Evolutionary conservation across 2,888 invertebrate genomes (phyloP).

Genomic region (Drosophila vallismaia): DNA sequence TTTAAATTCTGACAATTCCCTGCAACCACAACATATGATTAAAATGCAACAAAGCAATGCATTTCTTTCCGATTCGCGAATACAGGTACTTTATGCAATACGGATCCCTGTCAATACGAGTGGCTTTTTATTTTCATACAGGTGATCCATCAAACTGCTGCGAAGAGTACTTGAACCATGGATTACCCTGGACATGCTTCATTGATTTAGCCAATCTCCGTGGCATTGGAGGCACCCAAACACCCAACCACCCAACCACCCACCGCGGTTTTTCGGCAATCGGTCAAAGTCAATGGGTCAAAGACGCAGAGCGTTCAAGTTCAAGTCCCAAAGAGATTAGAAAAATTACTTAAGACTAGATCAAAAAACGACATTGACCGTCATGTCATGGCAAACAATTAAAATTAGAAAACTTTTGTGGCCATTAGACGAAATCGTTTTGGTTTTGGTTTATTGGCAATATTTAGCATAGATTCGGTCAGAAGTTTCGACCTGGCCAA

Average conservation of each 20-base stretch:
- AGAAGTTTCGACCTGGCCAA: constrained; percentile 48
- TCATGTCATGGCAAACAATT: constrained; percentile 53
- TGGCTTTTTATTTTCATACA: background rate
- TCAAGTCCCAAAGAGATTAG: constrained; percentile 54
- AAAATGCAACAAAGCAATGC: constrained; percentile 2
- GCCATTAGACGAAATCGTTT: constrained; percentile 50
- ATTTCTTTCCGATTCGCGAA: background rate
- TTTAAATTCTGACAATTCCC: background rate
- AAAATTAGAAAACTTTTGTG: constrained; percentile 57
- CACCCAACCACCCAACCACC: constrained; percentile 20
- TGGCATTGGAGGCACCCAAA: constrained; percentile 5
- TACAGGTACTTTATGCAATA: background rate
- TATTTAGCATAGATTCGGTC: constrained; percentile 52
- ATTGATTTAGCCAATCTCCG: background rate
- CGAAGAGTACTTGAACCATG: constrained; percentile 17
- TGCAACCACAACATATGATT: constrained; percentile 1
- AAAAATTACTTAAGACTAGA: constrained; percentile 65
- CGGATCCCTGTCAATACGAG: background rate
- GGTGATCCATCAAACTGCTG: background rate
- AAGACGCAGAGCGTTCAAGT: constrained; percentile 55
- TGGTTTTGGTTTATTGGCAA: constrained; percentile 60
- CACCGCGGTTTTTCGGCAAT: constrained; percentile 23
- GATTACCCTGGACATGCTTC: constrained; percentile 26
- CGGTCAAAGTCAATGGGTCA: constrained; percentile 68
- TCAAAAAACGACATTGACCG: constrained; percentile 79